Evolutionary conservation across 2,797 vertebrate genomes (phyloP), one percentile per base, ranked within the genome.

Genomic region (Gouania willdenowi): DNA sequence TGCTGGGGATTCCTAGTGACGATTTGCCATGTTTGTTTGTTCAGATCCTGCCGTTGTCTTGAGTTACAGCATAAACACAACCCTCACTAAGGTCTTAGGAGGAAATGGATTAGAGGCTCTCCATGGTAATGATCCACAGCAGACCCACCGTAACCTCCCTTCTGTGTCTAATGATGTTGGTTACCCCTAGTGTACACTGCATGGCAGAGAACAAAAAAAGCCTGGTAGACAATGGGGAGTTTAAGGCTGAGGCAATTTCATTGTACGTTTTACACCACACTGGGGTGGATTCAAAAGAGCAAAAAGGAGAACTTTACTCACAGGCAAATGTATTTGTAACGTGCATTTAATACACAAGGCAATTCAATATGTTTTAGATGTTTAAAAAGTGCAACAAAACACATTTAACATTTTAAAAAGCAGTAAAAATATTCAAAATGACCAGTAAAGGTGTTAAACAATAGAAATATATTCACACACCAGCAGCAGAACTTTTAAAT

Each of bases 51-150:
- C 53, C 1, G 67, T 78, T 25, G 77, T 75, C 75, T 69, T 15
- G 49, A 66, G 82, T 83, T 84, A 85, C 86, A 61, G 64, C 48
- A 62, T 67, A 79, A 84, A 83, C 77, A 71, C 45, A 16, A 13
- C 47, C 24, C 45, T 36, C 48, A 12, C 39, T 26, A 0, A 67
- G 72, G 78, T 73, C 79, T 81, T 62, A 24, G 45, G 77, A 80
- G 80, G 75, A 82, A 74, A 60, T 63, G 42, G 31, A 54, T 63
- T 30, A 11, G 29, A 8, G 42, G 6, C 21, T 77, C 77, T 75
- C 85, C 73, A 78, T 84, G 81, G 83, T 38, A 69, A 88, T 19
- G 42, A 49, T 59, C 59, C 79, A 63, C 73, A 65, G 59, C 44
- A 75, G 72, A 60, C 71, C 56, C 37, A 41, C 13, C 13, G 14